Evolutionary conservation across 2,797 vertebrate species (phyloP).

Genomic region (Pachyuromys duprasi): DNA sequence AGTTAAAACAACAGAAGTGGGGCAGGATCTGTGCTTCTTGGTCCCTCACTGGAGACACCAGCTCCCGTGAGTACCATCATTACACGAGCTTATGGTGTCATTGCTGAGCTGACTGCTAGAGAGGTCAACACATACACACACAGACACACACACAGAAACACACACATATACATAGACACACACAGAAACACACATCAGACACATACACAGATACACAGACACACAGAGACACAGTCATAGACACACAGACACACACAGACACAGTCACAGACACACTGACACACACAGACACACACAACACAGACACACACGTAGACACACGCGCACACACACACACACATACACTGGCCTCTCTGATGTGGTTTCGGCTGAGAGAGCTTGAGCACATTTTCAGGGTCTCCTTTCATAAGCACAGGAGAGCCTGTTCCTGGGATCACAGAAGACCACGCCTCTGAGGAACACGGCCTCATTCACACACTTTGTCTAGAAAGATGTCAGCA

Average conservation of each 20-base stretch:
- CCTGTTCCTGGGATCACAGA: background rate
- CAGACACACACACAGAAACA: too few species aligned
- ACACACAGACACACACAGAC: too few species aligned
- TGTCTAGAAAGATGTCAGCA: accelerated
- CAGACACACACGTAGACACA: too few species aligned
- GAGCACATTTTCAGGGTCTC: accelerated
- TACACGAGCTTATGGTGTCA: too few species aligned
- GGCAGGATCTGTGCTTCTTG: accelerated
- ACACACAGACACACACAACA: too few species aligned
- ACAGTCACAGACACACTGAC: too few species aligned
- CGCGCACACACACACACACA: too few species aligned
- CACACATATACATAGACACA: too few species aligned
- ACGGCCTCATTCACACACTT: background rate
- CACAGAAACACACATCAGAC: too few species aligned
- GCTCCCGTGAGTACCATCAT: background rate
- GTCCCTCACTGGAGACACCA: accelerated
- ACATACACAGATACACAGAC: too few species aligned
- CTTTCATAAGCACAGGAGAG: accelerated
- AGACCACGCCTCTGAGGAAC: accelerated
- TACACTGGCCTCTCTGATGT: too few species aligned
- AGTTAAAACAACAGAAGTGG: background rate
- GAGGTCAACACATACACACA: background rate
- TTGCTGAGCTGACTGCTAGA: background rate
- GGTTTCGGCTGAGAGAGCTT: background rate
- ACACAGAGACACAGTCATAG: too few species aligned